Evolutionary conservation across 2,888 invertebrate species (phyloP), one percentile per base, ranked within the genome.

Genomic region (Operophtera brumata): DNA sequence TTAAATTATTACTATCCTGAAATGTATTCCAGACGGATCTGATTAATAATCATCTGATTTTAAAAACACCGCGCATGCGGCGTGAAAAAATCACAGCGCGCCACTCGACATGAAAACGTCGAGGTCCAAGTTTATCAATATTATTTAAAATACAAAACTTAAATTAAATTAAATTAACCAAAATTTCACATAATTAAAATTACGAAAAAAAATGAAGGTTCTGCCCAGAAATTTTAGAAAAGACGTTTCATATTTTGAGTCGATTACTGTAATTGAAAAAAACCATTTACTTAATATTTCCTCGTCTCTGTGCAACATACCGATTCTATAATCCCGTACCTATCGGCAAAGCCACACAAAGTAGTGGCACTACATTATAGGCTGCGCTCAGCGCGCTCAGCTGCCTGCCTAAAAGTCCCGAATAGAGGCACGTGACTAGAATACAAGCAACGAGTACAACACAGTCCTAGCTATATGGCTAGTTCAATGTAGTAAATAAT

Each of bases 341-440:
- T 11, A 11, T 3, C 34, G 20, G 9, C 32, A n/a, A 30, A 2
- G 40, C 40, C 25, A 32, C 14, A 26, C 35, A 26, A 28, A 42
- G 48, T 41, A 34, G 35, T 34, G 40, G 6, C 41, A 42, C 41
- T 48, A 48, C 28, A 28, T 35, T 13, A 28, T n/a, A 25, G 34
- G 34, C 32, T 6, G 8, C 30, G 32, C 1, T 5, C 35, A 12
- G 30, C 37, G 14, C 40, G 25, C 34, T 32, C 39, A 32, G 39
- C 39, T 42, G 49, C 30, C 52, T 3, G 46, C 54, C 60, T 42
- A 47, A 57, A 54, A 60, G 47, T 60, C 55, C 50, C 58, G 51
- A 64, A 60, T 55, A 60, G 55, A 49, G 48, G 47, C 43, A 47
- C 62, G 65, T 62, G 65, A 62, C 52, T 25, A 6, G 40, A 46